A percentile compares a stretch with the other conserved stretches of the same genome.
Conservation (phyloP, 2,888 invertebrate genomes). For the Melipona bicolor region DNA sequence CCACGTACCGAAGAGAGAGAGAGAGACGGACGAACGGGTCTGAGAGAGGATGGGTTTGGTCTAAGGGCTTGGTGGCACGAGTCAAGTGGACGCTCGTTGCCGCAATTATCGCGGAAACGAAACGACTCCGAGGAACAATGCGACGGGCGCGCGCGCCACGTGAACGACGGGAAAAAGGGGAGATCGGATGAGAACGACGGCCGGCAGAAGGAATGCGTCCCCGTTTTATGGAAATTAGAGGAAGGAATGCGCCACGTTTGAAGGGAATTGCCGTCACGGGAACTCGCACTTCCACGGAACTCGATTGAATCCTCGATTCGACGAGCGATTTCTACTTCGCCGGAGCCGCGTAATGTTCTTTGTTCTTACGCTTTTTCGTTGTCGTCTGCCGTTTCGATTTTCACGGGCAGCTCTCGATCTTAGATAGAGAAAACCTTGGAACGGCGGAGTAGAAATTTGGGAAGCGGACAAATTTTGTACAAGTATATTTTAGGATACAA, state of each 20-base stretch:
- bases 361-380: not conserved
- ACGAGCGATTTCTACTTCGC: not conserved
- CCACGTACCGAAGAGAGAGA: constrained; percentile 12
- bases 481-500: no score
- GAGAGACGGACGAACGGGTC: constrained; percentile 13
- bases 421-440: not conserved
- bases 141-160: constrained; percentile 20
- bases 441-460: no score
- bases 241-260: constrained; percentile 31
- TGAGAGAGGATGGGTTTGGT: constrained; percentile 32
- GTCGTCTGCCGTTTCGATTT: not conserved
- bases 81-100: constrained; percentile 76
- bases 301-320: constrained; percentile 4
- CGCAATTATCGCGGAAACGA: constrained; percentile 73
- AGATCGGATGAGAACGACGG: constrained; percentile 16
- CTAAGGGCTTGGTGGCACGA: constrained; percentile 67
- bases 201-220: constrained; percentile 18
- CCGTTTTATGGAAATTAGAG: constrained; percentile 55
- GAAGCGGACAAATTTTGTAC: no score
- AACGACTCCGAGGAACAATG: constrained; percentile 59
- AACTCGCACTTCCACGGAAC: constrained; percentile 21
- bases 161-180: constrained; percentile 34
- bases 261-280: constrained; percentile 22
- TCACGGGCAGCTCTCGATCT: not conserved
- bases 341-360: not conserved